Base-by-base conservation (phyloP, 2,113 vertebrate genomes). In the Marcusenius ussheri region DNA sequence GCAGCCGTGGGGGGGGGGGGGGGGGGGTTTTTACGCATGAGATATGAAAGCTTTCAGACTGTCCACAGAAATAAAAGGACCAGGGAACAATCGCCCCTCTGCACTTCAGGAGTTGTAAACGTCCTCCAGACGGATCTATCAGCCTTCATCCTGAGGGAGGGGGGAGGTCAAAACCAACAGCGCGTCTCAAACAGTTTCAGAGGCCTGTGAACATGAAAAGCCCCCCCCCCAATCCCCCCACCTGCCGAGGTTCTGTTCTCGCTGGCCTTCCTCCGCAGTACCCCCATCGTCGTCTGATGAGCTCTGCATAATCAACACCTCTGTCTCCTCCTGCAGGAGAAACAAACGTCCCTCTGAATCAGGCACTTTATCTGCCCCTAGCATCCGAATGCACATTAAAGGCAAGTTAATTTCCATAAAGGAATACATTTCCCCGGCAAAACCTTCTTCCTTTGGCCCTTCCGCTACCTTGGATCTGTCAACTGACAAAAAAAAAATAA, bases 51-150 rank as follows among this genome's bases (percentile, higher is more conserved):
- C 24, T 35, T 83, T 51, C 88, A 87, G 83, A 35, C 58, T 58
- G 47, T 90, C 27, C 31, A 87, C 19, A 42, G 47, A 70, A 87
- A 87, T 87, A 7, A 85, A 90, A 87, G 84, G 27, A 45, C 56
- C 56, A 42, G 42, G 27, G n/a, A 66, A 70, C 42, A 70, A 9
- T 90, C 13, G 42, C 56, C 10, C 24, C 89, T 70, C 6, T 46
- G 10, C 47, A 47, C 84, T 87, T 90, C 89, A 70, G 21, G 58
- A 70, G 56, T 13, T 46, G 47, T 87, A 46, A 58, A 62, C 35
- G 53, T 84, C 89, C 51, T n/a, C 53, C 51, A 47, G 45, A 90
- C 21, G 58, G 70, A 51, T 85, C 89, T 70, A 90, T 86, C 83
- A 90, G 53, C 24, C 39, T 66, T 19, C 47, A 84, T 90, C 21